phyloP scores from a whole-genome alignment of 2,888 invertebrate species.

The Melanophora roralis region DNA sequence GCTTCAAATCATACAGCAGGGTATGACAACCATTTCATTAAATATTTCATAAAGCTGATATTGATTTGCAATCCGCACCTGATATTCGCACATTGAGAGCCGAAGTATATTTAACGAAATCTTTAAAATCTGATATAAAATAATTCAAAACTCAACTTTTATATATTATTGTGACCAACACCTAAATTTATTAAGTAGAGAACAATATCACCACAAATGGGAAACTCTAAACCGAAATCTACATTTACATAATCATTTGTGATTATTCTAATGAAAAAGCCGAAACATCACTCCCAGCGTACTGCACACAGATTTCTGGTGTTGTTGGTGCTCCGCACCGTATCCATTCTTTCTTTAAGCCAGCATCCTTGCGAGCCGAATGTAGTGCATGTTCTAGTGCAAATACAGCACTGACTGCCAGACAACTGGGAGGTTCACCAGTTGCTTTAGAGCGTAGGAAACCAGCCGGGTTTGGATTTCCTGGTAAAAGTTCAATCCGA shows the following conservation, averaged over 20 bases:
- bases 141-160: too few relatives aligned
- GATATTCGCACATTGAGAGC: too few relatives aligned
- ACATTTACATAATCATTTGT: not conserved
- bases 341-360: constrained; percentile 71
- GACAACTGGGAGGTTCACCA: constrained; percentile 79
- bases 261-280: constrained; percentile 59
- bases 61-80: too few relatives aligned
- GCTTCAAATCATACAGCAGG: too few relatives aligned
- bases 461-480: constrained; percentile 81
- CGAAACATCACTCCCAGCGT: constrained; percentile 63
- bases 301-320: constrained; percentile 67
- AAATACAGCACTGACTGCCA: constrained; percentile 79
- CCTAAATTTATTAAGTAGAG: not conserved
- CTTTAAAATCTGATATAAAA: too few relatives aligned
- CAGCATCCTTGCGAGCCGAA: constrained; percentile 82
- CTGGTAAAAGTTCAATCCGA: constrained; percentile 82
- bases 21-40: too few relatives aligned
- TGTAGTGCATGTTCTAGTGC: constrained; percentile 83
- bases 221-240: not conserved
- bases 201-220: not conserved
- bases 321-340: constrained; percentile 70
- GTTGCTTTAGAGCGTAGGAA: constrained; percentile 84
- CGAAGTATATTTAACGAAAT: too few relatives aligned
- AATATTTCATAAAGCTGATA: too few relatives aligned
- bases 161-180: not conserved